These are phyloP conservation scores for Sarcoramphus papa DNA, from an alignment of 2,797 vertebrate genomes.

Conservation along the genomic window DNA sequence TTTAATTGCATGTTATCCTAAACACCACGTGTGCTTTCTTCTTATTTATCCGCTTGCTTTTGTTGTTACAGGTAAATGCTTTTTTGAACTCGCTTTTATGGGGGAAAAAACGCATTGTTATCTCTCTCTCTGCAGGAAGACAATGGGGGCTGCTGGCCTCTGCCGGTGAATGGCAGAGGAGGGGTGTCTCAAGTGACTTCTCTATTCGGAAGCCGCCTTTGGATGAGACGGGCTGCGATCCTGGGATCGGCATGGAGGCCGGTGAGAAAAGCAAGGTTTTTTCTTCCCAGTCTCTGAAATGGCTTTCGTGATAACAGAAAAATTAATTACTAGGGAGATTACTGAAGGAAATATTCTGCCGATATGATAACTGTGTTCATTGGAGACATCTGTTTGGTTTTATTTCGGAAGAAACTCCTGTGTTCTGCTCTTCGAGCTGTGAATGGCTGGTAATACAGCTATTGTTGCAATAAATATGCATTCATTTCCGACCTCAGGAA, in stretches of 20 bases:
- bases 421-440: background rate
- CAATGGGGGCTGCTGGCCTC: background rate
- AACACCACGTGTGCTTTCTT: background rate
- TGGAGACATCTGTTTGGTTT: conserved; percentile 1
- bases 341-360: background rate
- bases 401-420: background rate
- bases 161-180: background rate
- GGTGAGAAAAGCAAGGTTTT: background rate
- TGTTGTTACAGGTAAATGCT: background rate
- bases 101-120: background rate
- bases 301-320: background rate
- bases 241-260: background rate
- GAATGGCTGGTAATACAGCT: background rate
- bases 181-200: background rate
- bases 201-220: background rate
- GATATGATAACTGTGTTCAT: background rate
- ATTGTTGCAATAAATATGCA: conserved; percentile 32
- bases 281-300: background rate
- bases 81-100: background rate
- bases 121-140: background rate
- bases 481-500: conserved; percentile 17
- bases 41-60: conserved; percentile 11
- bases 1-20: conserved; percentile 35
- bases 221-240: background rate
- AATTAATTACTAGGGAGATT: conserved; percentile 38